Conservation (phyloP, 2,888 invertebrate genomes). For the Exocentrus adspersus region DNA sequence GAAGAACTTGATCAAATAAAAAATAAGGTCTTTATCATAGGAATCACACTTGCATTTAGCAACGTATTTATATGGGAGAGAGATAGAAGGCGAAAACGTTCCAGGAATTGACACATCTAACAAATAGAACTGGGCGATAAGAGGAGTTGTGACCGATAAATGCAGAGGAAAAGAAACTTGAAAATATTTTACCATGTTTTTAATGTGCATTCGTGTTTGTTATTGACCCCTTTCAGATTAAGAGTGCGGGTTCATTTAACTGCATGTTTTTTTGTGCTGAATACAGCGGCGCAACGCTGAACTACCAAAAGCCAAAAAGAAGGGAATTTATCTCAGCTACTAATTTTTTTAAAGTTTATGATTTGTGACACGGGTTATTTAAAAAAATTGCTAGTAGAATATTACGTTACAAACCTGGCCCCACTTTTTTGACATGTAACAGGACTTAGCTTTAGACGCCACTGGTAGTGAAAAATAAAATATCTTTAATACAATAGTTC, state of each 20-base stretch:
- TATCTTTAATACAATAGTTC: slow-evolving; percentile 57
- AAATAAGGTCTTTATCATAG: background rate
- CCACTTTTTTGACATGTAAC: no score
- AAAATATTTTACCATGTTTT: slow-evolving; percentile 51
- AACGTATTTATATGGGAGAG: slow-evolving; percentile 12
- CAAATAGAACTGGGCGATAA: slow-evolving; percentile 46
- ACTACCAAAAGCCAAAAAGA: no score
- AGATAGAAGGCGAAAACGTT: slow-evolving; percentile 22
- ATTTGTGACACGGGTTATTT: no score
- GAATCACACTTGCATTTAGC: background rate
- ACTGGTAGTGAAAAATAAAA: slow-evolving; percentile 41
- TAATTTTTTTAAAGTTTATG: no score
- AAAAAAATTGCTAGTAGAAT: no score
- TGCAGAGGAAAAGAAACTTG: slow-evolving; percentile 51
- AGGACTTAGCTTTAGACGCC: no score
- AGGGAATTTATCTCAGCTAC: no score
- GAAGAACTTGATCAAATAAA: background rate
- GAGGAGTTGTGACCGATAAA: slow-evolving; percentile 61
- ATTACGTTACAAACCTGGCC: no score
- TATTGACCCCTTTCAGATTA: slow-evolving; percentile 61
- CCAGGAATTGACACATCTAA: slow-evolving; percentile 29
- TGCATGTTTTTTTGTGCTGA: slow-evolving; percentile 50
- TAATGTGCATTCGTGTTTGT: slow-evolving; percentile 51
- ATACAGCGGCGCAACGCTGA: background rate
- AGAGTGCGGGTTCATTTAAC: slow-evolving; percentile 59